A percentile compares a stretch with the other conserved stretches of the same genome.
phyloP scores from a whole-genome alignment of 2,888 invertebrate genomes.

The Oeneis ivallda region DNA sequence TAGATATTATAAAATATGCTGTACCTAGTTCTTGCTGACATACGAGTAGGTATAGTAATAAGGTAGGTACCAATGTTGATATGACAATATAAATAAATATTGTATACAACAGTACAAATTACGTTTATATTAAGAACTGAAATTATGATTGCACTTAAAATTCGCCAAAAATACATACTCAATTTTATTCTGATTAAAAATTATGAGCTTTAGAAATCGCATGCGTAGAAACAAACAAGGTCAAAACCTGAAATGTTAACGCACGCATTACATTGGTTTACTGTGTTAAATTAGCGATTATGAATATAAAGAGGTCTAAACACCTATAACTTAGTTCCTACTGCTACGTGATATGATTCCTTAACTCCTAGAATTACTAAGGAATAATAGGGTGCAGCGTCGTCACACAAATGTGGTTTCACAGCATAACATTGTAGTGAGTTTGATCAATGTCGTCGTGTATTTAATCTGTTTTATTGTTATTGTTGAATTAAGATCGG shows the following conservation, averaged over 20 bases:
- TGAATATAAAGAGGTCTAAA: neutral
- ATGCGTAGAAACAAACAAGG: constrained; percentile 33
- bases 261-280: constrained; percentile 8
- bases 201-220: constrained; percentile 27
- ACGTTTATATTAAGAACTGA: neutral
- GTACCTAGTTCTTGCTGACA: neutral
- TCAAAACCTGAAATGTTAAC: constrained; percentile 29
- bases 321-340: neutral
- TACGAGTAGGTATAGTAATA: neutral
- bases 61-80: neutral
- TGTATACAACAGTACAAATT: neutral
- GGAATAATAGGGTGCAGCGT: constrained; percentile 8
- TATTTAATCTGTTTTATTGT: constrained; percentile 42
- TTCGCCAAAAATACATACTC: neutral
- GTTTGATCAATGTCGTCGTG: constrained; percentile 6
- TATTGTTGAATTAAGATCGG: constrained; percentile 67
- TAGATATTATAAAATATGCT: too few relatives aligned
- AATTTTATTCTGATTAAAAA: constrained; percentile 11
- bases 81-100: too few relatives aligned
- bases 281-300: neutral
- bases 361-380: constrained; percentile 24
- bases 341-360: constrained; percentile 3
- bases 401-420: constrained; percentile 15
- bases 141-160: neutral
- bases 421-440: neutral